Base-by-base conservation (phyloP, 2,113 vertebrate species). In the Zingel zingel region DNA sequence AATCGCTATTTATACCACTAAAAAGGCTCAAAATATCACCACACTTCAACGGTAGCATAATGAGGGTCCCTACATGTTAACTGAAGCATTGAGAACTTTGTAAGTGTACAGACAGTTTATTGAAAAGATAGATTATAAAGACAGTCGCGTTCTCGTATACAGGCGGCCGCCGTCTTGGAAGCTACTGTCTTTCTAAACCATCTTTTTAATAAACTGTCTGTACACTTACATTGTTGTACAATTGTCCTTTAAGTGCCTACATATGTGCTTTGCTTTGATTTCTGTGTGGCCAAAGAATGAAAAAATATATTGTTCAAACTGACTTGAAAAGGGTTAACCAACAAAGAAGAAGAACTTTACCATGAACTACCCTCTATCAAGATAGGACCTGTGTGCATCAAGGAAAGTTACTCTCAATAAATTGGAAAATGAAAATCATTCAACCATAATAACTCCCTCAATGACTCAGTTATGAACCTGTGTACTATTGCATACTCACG, bases 181-280 rank as follows among this genome's bases (percentile, higher is more conserved):
- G 30, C 30, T 33, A 33, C 30, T 33, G 30, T 33, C 30, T 33
- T 33, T 33, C 30, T 33, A 33, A 33, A 33, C 30, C 5, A 33
- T 33, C 4, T 33, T 33, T 33, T 33, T 30, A 30, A 30, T 30
- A 2, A 30, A 30, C 30, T 30, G 30, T 33, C 30, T 33, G 30
- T 33, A 33, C 30, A 33, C 30, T 33, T 33, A 33, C 5, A 33
- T 5, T 33, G 30, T 33, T 33, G 30, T 33, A 33, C 30, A 33
- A 33, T 33, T 33, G 30, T 33, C 30, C 30, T 33, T 33, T 30
- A 33, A 36, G 16, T 0, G 0, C 39, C 59, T n/a, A n/a, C 43
- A 43, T 45, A 11, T 64, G 62, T 15, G 36, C 21, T 64, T 64
- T 64, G 62, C 62, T 64, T 64, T 43, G 21, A 45, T 45, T 51